Percentiles rank a stretch among this genome's conserved stretches.
These are phyloP conservation scores for Barypeithes pellucidus DNA, from an alignment of 2,888 invertebrate genomes.

Conservation along the genomic window DNA sequence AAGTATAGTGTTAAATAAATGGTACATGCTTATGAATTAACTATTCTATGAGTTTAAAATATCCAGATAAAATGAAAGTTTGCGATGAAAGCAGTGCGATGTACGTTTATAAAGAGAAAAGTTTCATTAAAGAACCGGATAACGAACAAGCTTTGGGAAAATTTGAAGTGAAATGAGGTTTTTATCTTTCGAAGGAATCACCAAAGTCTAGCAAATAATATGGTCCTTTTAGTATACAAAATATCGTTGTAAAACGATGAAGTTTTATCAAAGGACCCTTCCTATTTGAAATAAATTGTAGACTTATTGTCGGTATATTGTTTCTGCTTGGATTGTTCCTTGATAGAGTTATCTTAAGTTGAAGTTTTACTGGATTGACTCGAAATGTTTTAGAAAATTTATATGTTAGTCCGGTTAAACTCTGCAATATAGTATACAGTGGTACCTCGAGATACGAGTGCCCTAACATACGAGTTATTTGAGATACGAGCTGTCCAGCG, in stretches of 20 bases:
- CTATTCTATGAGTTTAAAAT: too few species aligned
- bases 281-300: constrained; percentile 48
- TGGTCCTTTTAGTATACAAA: constrained; percentile 41
- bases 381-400: constrained; percentile 15
- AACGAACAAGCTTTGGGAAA: background rate
- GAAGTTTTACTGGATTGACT: constrained; percentile 42
- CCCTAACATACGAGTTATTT: too few species aligned
- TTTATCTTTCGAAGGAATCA: constrained; percentile 38
- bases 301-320: constrained; percentile 49
- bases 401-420: background rate
- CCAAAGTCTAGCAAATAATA: constrained; percentile 24
- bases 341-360: constrained; percentile 49
- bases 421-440: too few species aligned
- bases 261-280: constrained; percentile 47
- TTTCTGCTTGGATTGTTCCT: constrained; percentile 41
- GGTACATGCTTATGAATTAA: too few species aligned
- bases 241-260: constrained; percentile 28
- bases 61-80: too few species aligned
- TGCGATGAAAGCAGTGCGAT: too few species aligned
- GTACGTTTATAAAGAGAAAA: background rate
- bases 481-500: too few species aligned
- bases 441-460: background rate
- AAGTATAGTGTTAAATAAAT: too few species aligned
- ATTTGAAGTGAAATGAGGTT: constrained; percentile 22
- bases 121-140: background rate